These are phyloP conservation scores for Monochamus alternatus DNA, from an alignment of 2,888 invertebrate species.

Conservation along the genomic window DNA sequence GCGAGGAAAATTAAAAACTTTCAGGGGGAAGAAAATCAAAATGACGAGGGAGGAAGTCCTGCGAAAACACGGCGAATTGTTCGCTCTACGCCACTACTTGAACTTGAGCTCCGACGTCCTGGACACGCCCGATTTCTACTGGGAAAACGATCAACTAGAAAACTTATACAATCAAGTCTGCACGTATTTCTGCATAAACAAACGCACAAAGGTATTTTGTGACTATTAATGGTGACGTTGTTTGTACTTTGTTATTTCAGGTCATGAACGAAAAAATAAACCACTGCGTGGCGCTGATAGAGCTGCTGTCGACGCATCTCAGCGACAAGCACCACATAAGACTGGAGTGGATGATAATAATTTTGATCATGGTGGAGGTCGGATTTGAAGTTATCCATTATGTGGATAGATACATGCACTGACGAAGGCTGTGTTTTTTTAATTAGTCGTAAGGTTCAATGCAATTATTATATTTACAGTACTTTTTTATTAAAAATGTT, in stretches of 20 bases:
- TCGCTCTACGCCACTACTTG: conserved; percentile 89
- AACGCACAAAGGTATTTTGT: conserved; percentile 82
- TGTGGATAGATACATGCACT: conserved; percentile 75
- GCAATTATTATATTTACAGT: not conserved
- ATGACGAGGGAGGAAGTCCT: conserved; percentile 82
- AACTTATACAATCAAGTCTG: conserved; percentile 86
- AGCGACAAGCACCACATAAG: conserved; percentile 94
- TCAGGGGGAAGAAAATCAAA: conserved; percentile 78
- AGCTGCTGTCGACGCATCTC: conserved; percentile 90
- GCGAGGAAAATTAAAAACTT: conserved; percentile 34
- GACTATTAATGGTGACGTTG: conserved; percentile 3
- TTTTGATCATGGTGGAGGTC: conserved; percentile 96
- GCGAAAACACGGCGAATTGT: conserved; percentile 89
- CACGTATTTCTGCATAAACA: conserved; percentile 87
- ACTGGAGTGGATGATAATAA: conserved; percentile 98
- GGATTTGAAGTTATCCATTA: conserved; percentile 88
- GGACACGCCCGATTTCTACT: conserved; percentile 98
- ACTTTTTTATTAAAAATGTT: no score
- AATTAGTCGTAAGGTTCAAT: not conserved
- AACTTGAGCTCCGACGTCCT: conserved; percentile 95
- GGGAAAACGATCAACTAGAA: conserved; percentile 95
- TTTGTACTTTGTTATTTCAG: conserved; percentile 70
- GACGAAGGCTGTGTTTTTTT: conserved; percentile 10
- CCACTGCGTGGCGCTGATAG: conserved; percentile 94
- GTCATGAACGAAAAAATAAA: conserved; percentile 96